Conservation (phyloP, 1,140 invertebrate species). For the Melanaphis sacchari region DNA sequence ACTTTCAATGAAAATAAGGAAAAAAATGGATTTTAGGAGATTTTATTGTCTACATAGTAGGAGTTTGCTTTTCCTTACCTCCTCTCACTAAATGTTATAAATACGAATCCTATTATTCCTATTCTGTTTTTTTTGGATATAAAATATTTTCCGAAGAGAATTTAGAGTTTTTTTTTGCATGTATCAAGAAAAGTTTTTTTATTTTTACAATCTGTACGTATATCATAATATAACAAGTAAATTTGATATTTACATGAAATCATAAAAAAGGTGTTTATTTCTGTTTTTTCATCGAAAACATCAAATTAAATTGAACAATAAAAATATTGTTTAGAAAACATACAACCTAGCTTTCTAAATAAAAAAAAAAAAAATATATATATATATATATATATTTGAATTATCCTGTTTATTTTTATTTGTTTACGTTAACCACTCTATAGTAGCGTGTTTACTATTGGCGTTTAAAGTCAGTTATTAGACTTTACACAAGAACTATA, state of each 20-base stretch:
- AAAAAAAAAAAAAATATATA: neutral
- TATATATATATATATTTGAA: no score
- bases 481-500: neutral
- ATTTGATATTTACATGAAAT: neutral
- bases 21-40: neutral
- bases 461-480: neutral
- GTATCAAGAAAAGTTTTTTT: slow-evolving; percentile 9
- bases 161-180: neutral
- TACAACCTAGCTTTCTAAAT: neutral
- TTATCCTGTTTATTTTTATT: neutral
- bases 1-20: neutral
- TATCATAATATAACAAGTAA: slow-evolving; percentile 1
- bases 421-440: neutral
- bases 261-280: neutral
- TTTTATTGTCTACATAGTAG: neutral
- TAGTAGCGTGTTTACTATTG: neutral
- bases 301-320: neutral
- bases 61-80: neutral
- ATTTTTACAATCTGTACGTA: neutral
- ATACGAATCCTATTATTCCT: neutral
- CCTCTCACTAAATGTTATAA: neutral
- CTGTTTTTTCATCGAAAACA: neutral
- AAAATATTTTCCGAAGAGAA: neutral
- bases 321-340: neutral
- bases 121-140: neutral